These are phyloP conservation scores for Heliconius ethilla DNA, from an alignment of 2,888 invertebrate species.

Conservation along the genomic window DNA sequence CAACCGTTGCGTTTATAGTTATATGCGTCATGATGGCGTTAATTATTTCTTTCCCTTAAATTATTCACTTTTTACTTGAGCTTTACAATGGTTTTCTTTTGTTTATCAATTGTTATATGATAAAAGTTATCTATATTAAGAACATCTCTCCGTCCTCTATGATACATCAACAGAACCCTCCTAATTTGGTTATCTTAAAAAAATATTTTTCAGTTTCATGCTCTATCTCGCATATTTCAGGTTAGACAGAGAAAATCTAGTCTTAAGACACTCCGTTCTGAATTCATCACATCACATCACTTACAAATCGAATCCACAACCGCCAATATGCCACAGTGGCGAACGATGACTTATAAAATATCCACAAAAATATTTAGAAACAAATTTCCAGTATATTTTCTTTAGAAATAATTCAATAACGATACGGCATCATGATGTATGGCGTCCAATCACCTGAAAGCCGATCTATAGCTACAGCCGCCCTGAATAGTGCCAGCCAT, in stretches of 20 bases:
- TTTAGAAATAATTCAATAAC: slow-evolving; percentile 6
- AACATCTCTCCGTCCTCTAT: too few species aligned
- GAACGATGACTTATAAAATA: neutral
- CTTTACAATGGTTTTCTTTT: too few species aligned
- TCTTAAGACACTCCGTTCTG: neutral
- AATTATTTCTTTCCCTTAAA: too few species aligned
- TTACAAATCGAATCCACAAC: neutral
- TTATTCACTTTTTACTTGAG: too few species aligned
- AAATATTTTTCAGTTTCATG: neutral
- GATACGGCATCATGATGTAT: slow-evolving; percentile 13
- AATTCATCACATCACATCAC: neutral
- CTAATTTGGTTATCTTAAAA: too few species aligned
- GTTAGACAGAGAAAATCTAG: neutral
- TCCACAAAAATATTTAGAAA: neutral
- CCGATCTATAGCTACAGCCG: slow-evolving; percentile 2
- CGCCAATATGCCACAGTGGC: too few species aligned
- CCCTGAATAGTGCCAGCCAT: neutral
- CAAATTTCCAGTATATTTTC: neutral
- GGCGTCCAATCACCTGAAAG: slow-evolving; percentile 13
- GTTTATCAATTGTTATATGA: too few species aligned
- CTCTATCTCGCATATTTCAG: neutral
- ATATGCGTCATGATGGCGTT: too few species aligned
- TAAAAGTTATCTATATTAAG: too few species aligned
- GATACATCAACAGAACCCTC: too few species aligned
- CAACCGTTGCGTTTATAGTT: neutral